Evolutionary conservation across 2,888 invertebrate genomes (phyloP).

Genomic region (Aphodius sticticus): DNA sequence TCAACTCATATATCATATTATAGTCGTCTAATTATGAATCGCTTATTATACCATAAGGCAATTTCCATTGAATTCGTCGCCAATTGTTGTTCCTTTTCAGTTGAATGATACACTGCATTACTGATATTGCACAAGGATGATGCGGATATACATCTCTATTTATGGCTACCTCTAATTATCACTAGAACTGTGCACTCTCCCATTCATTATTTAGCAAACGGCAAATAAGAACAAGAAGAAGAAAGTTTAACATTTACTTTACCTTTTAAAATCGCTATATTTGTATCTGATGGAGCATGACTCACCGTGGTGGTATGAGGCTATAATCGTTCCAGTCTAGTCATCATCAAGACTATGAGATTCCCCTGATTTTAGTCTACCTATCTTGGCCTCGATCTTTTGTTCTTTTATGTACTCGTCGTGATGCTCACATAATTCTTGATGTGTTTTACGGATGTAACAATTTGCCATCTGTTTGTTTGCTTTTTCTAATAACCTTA

Average conservation of each 20-base stretch:
- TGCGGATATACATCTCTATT: not conserved
- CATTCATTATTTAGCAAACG: not conserved
- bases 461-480: no score
- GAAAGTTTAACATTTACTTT: not conserved
- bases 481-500: no score
- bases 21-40: not conserved
- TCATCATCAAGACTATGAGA: not conserved
- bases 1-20: not conserved
- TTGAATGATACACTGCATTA: not conserved
- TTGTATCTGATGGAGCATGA: not conserved
- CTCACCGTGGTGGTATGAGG: not conserved
- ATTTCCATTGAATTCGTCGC: not conserved
- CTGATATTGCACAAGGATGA: not conserved
- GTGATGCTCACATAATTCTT: not conserved
- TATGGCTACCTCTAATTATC: not conserved
- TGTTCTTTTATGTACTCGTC: not conserved
- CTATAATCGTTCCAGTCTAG: constrained; percentile 4
- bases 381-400: not conserved
- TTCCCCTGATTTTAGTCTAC: not conserved
- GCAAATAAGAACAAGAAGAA: not conserved
- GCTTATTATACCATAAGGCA: not conserved
- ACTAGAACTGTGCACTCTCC: not conserved
- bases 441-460: not conserved
- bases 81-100: not conserved
- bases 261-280: not conserved